Percentiles rank a stretch among this genome's conserved stretches.
phyloP scores from a whole-genome alignment of 2,888 invertebrate genomes.

The Urechis unicinctus region DNA sequence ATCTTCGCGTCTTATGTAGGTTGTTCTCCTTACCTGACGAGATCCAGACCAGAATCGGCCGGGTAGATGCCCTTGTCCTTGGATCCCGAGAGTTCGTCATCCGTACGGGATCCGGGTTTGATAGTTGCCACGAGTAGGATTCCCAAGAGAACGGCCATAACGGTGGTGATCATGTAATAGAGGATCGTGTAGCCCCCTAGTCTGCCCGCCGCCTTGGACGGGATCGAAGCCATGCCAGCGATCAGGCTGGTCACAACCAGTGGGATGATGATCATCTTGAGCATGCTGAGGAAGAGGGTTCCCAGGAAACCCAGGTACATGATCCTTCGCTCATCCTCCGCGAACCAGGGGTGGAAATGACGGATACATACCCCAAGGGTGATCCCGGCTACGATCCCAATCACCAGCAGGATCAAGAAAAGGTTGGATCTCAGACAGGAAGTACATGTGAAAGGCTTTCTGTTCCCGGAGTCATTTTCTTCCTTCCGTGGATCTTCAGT shows the following conservation, averaged over 20 bases:
- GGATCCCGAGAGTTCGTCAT: neutral
- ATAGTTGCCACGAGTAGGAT: conserved; percentile 17
- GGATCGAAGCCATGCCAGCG: conserved; percentile 74
- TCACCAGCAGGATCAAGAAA: conserved; percentile 71
- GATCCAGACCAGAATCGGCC: conserved; percentile 11
- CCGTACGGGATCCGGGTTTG: conserved; percentile 9
- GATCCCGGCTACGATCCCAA: conserved; percentile 72
- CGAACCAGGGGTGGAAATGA: conserved; percentile 38
- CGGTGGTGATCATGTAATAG: conserved; percentile 70
- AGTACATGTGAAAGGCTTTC: no score
- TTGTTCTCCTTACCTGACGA: conserved; percentile 14
- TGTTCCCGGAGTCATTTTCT: no score
- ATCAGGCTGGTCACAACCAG: conserved; percentile 13
- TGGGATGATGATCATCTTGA: conserved; percentile 15
- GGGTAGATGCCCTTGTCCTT: conserved; percentile 7
- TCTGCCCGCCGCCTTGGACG: conserved; percentile 68
- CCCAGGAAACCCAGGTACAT: conserved; percentile 52
- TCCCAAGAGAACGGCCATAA: conserved; percentile 17
- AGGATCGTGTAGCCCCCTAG: conserved; percentile 52
- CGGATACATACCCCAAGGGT: conserved; percentile 54
- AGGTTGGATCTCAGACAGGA: conserved; percentile 57
- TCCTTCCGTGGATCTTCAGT: no score
- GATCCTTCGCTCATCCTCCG: conserved; percentile 57
- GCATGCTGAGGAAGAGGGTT: conserved; percentile 19
- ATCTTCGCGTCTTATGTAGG: no score